These are phyloP conservation scores for Pachydiplax longipennis DNA, from an alignment of 2,888 invertebrate genomes.

Conservation along the genomic window DNA sequence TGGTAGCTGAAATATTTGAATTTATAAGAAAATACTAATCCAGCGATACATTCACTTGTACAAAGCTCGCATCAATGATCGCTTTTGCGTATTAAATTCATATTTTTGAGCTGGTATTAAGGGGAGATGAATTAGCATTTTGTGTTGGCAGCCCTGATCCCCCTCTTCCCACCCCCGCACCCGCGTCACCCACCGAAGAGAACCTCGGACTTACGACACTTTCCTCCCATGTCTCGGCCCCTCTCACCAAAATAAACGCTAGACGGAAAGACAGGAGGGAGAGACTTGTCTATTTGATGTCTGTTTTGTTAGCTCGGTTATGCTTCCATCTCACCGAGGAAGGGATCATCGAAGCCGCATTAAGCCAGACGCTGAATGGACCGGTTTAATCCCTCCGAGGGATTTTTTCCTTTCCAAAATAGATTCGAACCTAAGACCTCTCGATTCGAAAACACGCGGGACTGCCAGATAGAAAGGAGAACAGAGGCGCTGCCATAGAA, in stretches of 20 bases:
- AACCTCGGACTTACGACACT: not conserved
- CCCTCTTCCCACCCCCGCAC: not conserved
- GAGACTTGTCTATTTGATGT: not conserved
- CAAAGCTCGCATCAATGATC: no score
- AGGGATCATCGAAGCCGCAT: not conserved
- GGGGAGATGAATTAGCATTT: no score
- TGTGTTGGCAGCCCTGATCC: not conserved
- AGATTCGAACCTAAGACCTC: not conserved
- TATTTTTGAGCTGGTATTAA: no score
- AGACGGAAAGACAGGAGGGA: not conserved
- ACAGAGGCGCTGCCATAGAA: not conserved
- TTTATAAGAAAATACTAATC: no score
- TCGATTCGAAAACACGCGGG: not conserved
- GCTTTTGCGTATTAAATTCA: no score
- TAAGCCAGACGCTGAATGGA: not conserved
- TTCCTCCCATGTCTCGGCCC: not conserved
- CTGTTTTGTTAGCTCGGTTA: not conserved
- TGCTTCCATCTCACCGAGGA: not conserved
- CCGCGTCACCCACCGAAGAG: not conserved
- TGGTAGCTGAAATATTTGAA: no score
- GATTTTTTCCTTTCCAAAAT: not conserved
- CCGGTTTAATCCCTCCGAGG: not conserved
- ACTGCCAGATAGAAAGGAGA: not conserved
- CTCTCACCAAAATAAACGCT: not conserved
- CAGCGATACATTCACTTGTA: no score